Percentiles rank a stretch among this genome's conserved stretches.
These are phyloP conservation scores for Trichoplusia ni DNA, from an alignment of 1,140 invertebrate species.

Conservation along the genomic window DNA sequence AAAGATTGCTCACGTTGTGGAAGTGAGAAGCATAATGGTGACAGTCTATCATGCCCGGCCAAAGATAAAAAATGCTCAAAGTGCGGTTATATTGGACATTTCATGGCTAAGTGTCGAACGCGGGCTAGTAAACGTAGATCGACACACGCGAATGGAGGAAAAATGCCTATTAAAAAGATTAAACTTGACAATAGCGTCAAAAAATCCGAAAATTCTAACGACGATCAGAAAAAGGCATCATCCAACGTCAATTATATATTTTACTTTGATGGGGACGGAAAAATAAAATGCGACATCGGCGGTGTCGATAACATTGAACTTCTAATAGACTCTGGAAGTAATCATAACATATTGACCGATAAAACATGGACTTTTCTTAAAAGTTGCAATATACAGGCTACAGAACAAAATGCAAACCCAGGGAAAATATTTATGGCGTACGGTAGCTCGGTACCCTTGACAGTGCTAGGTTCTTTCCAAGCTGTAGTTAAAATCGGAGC, in stretches of 20 bases:
- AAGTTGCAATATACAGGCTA: conserved; percentile 5
- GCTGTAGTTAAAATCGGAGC: neutral
- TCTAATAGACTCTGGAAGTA: conserved; percentile 12
- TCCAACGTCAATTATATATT: neutral
- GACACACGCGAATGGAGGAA: neutral
- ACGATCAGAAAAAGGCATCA: neutral
- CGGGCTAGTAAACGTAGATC: neutral
- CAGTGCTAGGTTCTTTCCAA: conserved; percentile 35
- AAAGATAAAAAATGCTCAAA: neutral
- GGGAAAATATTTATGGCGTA: conserved; percentile 40
- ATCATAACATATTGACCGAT: conserved; percentile 39
- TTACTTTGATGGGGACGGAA: neutral
- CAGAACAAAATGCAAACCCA: conserved; percentile 27
- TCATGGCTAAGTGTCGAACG: neutral
- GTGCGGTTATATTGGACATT: neutral
- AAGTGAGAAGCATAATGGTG: too few relatives aligned
- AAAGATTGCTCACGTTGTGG: too few relatives aligned
- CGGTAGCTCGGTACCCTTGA: conserved; percentile 38
- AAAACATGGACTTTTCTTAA: conserved; percentile 39
- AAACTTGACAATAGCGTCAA: neutral
- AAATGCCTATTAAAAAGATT: neutral
- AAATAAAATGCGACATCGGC: neutral
- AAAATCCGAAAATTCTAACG: neutral
- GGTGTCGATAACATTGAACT: neutral
- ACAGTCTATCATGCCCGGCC: too few relatives aligned